These are phyloP conservation scores for Heterodera carotae DNA, from an alignment of 1,140 invertebrate species.

Conservation along the genomic window DNA sequence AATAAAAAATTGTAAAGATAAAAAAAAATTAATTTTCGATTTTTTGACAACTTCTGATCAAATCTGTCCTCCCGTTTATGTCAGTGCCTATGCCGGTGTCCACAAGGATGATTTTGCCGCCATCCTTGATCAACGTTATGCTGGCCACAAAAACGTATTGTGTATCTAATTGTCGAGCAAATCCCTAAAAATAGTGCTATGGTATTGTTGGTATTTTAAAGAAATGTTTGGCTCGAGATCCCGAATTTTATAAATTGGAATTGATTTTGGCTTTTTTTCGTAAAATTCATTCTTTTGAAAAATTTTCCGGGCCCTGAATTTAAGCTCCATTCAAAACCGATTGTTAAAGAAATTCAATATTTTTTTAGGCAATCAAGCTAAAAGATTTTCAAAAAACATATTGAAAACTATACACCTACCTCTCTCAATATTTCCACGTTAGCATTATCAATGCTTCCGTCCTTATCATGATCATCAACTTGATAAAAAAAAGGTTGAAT, in stretches of 20 bases:
- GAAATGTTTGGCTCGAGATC: neutral
- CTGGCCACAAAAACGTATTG: constrained; percentile 61
- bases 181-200: too few species aligned
- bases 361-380: too few species aligned
- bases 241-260: too few species aligned
- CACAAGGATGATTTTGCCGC: constrained; percentile 57
- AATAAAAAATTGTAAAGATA: constrained; percentile 7
- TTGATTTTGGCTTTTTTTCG: too few species aligned
- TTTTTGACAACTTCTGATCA: constrained; percentile 50
- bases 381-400: too few species aligned
- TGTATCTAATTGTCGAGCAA: constrained; percentile 56
- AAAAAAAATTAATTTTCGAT: neutral
- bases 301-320: too few species aligned
- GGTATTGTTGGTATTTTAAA: neutral
- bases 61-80: constrained; percentile 58
- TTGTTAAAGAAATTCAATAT: too few species aligned
- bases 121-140: constrained; percentile 60
- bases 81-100: constrained; percentile 62
- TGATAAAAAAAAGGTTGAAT: neutral
- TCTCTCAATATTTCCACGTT: constrained; percentile 35
- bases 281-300: too few species aligned
- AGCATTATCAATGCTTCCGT: neutral
- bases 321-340: too few species aligned
- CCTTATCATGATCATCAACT: neutral
- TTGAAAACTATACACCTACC: too few species aligned